A percentile compares a stretch with the other conserved stretches of the same genome.
These are phyloP conservation scores for Adelges cooleyi DNA, from an alignment of 1,140 invertebrate genomes.

Conservation along the genomic window DNA sequence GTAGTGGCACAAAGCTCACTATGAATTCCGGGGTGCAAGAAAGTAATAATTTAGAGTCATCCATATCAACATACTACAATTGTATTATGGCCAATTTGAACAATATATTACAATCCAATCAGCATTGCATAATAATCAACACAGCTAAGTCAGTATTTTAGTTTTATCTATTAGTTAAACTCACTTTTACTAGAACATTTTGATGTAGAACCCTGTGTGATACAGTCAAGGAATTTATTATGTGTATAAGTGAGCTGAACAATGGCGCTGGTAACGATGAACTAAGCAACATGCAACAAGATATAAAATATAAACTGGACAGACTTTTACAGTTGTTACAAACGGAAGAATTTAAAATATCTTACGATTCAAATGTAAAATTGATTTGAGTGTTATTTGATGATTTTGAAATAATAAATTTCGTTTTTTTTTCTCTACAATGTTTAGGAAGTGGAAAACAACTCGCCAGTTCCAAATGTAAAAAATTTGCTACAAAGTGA, in stretches of 20 bases:
- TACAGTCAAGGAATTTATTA: slow-evolving; percentile 65
- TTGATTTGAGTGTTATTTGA: background rate
- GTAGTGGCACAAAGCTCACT: slow-evolving; percentile 45
- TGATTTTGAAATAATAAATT: background rate
- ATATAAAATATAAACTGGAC: slow-evolving; percentile 65
- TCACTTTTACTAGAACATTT: slow-evolving; percentile 30
- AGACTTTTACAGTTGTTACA: slow-evolving; percentile 59
- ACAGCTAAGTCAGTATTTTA: slow-evolving; percentile 55
- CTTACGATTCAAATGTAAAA: slow-evolving; percentile 13
- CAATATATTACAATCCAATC: slow-evolving; percentile 75
- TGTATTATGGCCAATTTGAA: slow-evolving; percentile 68
- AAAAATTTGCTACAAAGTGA: slow-evolving; percentile 9
- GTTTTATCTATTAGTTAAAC: background rate
- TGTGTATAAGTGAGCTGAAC: slow-evolving; percentile 47
- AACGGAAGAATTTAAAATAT: slow-evolving; percentile 28
- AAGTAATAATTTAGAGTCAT: slow-evolving; percentile 23
- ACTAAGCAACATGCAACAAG: slow-evolving; percentile 55
- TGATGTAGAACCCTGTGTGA: slow-evolving; percentile 63
- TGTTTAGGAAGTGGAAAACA: background rate
- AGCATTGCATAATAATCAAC: slow-evolving; percentile 58
- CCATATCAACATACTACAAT: slow-evolving; percentile 56
- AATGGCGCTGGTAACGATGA: slow-evolving; percentile 48
- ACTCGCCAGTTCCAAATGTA: background rate
- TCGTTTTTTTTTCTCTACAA: background rate
- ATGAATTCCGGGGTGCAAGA: slow-evolving; percentile 36